Evolutionary conservation across 2,888 invertebrate genomes (phyloP).

Genomic region (Chironomus riparius): DNA sequence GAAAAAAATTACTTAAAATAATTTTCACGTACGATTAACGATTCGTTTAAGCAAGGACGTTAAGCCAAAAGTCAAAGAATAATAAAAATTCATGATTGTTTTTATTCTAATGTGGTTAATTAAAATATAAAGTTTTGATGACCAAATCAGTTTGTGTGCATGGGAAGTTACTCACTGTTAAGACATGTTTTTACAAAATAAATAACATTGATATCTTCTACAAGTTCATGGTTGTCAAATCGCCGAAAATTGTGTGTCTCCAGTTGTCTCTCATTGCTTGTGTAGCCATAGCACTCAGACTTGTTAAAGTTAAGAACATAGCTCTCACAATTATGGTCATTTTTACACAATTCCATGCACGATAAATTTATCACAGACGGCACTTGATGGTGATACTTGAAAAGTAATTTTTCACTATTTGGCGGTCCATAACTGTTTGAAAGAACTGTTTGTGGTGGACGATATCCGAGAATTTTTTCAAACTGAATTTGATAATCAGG

Average conservation of each 20-base stretch:
- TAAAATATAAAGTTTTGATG: not conserved
- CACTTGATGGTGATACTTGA: not conserved
- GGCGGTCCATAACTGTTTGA: not conserved
- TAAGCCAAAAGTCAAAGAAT: not conserved
- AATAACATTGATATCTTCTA: conserved; percentile 38
- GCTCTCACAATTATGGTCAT: conserved; percentile 39
- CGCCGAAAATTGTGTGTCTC: conserved; percentile 34
- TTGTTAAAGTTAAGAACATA: conserved; percentile 38
- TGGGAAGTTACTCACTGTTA: conserved; percentile 34
- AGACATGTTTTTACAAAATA: conserved; percentile 41
- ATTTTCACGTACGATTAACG: conserved; percentile 19
- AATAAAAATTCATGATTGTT: not conserved
- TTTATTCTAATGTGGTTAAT: not conserved
- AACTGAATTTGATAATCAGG: conserved; percentile 40
- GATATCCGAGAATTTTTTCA: conserved; percentile 41
- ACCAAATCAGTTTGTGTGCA: not conserved
- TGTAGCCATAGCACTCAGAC: conserved; percentile 39
- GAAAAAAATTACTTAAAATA: conserved; percentile 7
- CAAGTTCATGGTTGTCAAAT: conserved; percentile 34
- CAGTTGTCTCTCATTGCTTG: conserved; percentile 35
- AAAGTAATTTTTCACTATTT: not conserved
- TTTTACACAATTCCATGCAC: conserved; percentile 32
- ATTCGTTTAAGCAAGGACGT: not conserved
- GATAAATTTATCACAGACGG: conserved; percentile 18
- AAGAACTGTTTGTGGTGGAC: conserved; percentile 34